Conservation (phyloP, 1,140 invertebrate species). For the Brachionus asplanchnoidis region DNA sequence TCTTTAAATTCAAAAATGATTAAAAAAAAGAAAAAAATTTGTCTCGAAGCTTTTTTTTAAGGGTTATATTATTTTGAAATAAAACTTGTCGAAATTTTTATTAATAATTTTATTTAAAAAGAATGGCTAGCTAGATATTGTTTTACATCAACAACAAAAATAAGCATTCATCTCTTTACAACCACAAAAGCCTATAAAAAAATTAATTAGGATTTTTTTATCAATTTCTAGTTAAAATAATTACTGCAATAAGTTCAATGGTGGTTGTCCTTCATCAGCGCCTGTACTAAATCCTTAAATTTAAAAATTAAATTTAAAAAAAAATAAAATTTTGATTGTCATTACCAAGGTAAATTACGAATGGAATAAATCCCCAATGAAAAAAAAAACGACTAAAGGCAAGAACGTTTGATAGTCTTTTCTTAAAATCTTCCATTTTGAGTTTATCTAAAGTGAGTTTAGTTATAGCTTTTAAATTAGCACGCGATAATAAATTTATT, state of each 20-base stretch:
- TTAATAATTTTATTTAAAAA: constrained; percentile 6
- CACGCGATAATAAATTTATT: background rate
- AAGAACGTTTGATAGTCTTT: constrained; percentile 35
- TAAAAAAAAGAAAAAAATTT: background rate
- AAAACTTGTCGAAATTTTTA: background rate
- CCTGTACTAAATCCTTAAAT: constrained; percentile 2
- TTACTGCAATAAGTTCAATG: constrained; percentile 25
- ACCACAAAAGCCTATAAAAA: background rate
- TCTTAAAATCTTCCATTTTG: constrained; percentile 35
- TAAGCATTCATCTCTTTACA: background rate
- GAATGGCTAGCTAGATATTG: background rate
- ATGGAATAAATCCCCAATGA: constrained; percentile 39
- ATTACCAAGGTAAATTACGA: constrained; percentile 40
- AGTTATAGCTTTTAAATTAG: background rate
- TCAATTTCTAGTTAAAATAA: background rate
- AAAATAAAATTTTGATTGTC: background rate
- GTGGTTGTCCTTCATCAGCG: constrained; percentile 40
- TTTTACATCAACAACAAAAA: background rate
- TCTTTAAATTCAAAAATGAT: background rate
- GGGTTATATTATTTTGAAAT: background rate
- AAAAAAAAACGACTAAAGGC: constrained; percentile 5
- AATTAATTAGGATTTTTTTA: background rate
- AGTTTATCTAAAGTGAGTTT: background rate
- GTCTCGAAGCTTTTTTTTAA: background rate
- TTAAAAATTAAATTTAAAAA: background rate